phyloP scores from a whole-genome alignment of 37 sponge, comb jelly and placozoan species.

The Hormiphora californensis region DNA sequence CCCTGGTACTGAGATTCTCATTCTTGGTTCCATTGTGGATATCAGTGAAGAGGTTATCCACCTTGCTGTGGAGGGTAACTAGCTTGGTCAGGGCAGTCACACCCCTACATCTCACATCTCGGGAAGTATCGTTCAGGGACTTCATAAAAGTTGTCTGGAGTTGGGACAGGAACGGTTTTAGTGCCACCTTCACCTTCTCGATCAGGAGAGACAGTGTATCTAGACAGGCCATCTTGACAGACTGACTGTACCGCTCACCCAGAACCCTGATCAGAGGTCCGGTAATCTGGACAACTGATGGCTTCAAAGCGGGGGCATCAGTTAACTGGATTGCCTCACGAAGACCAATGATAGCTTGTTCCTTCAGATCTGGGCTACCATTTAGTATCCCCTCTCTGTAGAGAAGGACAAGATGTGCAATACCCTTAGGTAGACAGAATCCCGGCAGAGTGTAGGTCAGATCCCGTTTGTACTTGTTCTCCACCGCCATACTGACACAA shows the following conservation, averaged over 20 bases:
- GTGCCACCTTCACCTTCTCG: slow-evolving; percentile 69
- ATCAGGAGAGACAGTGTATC: slow-evolving; percentile 79
- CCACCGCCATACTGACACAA: not conserved
- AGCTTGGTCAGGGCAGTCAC: slow-evolving; percentile 68
- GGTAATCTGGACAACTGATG: slow-evolving; percentile 74
- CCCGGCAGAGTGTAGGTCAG: slow-evolving; percentile 49
- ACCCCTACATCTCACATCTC: slow-evolving; percentile 68
- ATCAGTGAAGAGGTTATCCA: slow-evolving; percentile 84
- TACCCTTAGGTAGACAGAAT: slow-evolving; percentile 64
- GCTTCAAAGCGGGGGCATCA: slow-evolving; percentile 55
- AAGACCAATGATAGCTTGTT: slow-evolving; percentile 79
- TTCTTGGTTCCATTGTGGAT: slow-evolving; percentile 80
- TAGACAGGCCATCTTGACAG: slow-evolving; percentile 78
- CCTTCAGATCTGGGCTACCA: slow-evolving; percentile 86
- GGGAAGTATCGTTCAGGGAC: slow-evolving; percentile 77
- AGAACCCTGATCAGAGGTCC: slow-evolving; percentile 94
- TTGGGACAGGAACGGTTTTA: slow-evolving; percentile 84
- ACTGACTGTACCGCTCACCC: slow-evolving; percentile 77
- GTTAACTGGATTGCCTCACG: slow-evolving; percentile 76
- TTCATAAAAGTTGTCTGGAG: slow-evolving; percentile 95
- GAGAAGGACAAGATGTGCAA: slow-evolving; percentile 65
- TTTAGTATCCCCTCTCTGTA: slow-evolving; percentile 82
- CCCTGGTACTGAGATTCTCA: slow-evolving; percentile 57
- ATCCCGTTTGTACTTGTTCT: slow-evolving; percentile 30
- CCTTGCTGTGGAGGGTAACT: slow-evolving; percentile 63